These are phyloP conservation scores for Scaptodrosophila lebanonensis DNA, from an alignment of 1,140 invertebrate genomes.

Conservation along the genomic window DNA sequence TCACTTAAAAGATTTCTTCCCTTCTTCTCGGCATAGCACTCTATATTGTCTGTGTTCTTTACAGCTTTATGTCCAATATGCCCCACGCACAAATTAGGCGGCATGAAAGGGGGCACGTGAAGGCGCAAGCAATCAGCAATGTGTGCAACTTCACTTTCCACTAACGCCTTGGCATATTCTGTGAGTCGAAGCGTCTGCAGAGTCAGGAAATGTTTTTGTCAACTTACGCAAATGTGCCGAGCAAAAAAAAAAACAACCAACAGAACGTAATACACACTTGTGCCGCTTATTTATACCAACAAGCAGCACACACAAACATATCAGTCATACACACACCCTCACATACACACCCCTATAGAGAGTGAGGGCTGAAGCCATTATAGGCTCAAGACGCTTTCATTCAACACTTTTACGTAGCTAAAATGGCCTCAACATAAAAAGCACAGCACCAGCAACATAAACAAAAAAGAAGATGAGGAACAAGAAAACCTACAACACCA, in stretches of 20 bases:
- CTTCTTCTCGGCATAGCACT: too few species aligned
- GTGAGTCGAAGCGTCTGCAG: too few species aligned
- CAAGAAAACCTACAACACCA: slow-evolving; percentile 1
- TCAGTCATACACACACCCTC: slow-evolving; percentile 18
- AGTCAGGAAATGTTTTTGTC: slow-evolving; percentile 23
- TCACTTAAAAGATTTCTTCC: slow-evolving; percentile 30
- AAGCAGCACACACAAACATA: slow-evolving; percentile 2
- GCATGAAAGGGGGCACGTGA: too few species aligned
- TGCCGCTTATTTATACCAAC: slow-evolving; percentile 33
- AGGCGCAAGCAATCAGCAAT: too few species aligned
- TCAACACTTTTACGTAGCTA: slow-evolving; percentile 68
- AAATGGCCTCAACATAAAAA: slow-evolving; percentile 65
- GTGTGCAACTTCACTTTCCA: too few species aligned
- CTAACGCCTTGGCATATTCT: too few species aligned
- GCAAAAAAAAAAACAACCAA: slow-evolving; percentile 28
- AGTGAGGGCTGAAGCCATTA: slow-evolving; percentile 47
- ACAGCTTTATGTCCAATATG: too few species aligned
- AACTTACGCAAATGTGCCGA: slow-evolving; percentile 28
- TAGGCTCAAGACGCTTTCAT: slow-evolving; percentile 71
- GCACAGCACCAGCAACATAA: slow-evolving; percentile 19
- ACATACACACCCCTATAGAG: slow-evolving; percentile 25
- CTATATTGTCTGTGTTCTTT: too few species aligned
- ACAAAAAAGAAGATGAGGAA: slow-evolving; percentile 3
- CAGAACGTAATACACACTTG: slow-evolving; percentile 44
- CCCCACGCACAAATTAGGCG: too few species aligned